Percentiles rank a stretch among this genome's conserved stretches.
Evolutionary conservation across 2,888 invertebrate species (phyloP).

Genomic region (Acronicta alni): DNA sequence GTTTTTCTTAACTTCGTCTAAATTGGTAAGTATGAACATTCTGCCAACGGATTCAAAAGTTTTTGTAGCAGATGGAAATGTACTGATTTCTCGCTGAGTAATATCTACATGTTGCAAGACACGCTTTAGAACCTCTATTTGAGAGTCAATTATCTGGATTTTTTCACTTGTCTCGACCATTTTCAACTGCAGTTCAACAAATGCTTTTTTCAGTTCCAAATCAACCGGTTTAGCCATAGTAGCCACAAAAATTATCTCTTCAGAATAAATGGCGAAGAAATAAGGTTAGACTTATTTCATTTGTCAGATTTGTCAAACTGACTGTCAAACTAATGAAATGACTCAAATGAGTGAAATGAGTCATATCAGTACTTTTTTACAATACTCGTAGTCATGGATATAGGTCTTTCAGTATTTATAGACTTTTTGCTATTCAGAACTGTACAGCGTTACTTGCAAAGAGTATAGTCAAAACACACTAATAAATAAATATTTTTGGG

Average conservation of each 20-base stretch:
- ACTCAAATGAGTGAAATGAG: too few relatives aligned
- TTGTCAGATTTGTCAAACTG: too few relatives aligned
- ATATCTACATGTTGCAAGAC: conserved; percentile 92
- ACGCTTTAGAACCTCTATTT: conserved; percentile 92
- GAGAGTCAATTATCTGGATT: conserved; percentile 93
- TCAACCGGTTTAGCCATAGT: conserved; percentile 87
- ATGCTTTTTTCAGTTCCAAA: conserved; percentile 92
- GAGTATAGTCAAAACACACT: too few relatives aligned
- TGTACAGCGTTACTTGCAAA: too few relatives aligned
- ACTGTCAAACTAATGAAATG: not conserved
- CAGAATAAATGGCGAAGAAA: conserved; percentile 7
- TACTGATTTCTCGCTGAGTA: conserved; percentile 91
- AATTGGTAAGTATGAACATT: conserved; percentile 94
- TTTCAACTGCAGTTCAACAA: conserved; percentile 94
- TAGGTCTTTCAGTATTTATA: too few relatives aligned
- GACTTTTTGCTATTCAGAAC: too few relatives aligned
- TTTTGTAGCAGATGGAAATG: conserved; percentile 90
- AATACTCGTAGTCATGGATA: too few relatives aligned
- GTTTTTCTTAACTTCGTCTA: conserved; percentile 90
- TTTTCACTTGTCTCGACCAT: conserved; percentile 95
- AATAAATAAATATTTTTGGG: too few relatives aligned
- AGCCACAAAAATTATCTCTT: not conserved
- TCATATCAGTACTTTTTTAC: too few relatives aligned
- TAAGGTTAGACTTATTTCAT: conserved; percentile 7
- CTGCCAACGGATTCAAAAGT: conserved; percentile 95